Conservation (phyloP, 2,888 invertebrate genomes). For the Ectropis crepuscularia region DNA sequence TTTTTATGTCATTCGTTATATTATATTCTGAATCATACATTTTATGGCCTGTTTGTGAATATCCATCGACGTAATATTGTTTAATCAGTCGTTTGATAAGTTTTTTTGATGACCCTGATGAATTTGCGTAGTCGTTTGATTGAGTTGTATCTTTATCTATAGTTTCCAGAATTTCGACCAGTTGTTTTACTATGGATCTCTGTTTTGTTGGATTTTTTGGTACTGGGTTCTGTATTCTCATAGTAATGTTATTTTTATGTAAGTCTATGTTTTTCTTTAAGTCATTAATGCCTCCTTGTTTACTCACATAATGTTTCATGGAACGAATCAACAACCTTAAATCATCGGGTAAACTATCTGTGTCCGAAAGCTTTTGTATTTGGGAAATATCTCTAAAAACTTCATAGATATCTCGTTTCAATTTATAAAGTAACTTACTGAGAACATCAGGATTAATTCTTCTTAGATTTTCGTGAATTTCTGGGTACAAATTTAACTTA, state of each 20-base stretch:
- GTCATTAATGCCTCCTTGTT: conserved; percentile 39
- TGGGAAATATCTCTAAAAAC: conserved; percentile 57
- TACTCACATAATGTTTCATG: conserved; percentile 59
- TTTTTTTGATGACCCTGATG: conserved; percentile 52
- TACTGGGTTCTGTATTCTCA: neutral
- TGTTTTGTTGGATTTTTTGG: conserved; percentile 3
- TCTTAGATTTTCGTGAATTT: conserved; percentile 43
- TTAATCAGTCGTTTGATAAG: conserved; percentile 59
- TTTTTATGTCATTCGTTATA: conserved; percentile 52
- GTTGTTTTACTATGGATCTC: conserved; percentile 39
- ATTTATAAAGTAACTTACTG: conserved; percentile 54
- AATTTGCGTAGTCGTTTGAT: conserved; percentile 46
- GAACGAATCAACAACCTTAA: conserved; percentile 54
- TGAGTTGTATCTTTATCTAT: conserved; percentile 52
- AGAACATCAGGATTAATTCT: conserved; percentile 41
- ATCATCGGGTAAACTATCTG: conserved; percentile 49
- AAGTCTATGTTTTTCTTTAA: conserved; percentile 9
- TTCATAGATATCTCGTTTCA: conserved; percentile 64
- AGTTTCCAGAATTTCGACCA: conserved; percentile 54
- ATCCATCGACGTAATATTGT: conserved; percentile 49
- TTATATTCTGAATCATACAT: conserved; percentile 52
- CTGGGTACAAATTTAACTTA: conserved; percentile 51
- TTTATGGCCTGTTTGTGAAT: conserved; percentile 39
- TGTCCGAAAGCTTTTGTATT: conserved; percentile 52
- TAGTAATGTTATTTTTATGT: conserved; percentile 15